Evolutionary conservation across 2,797 vertebrate genomes (phyloP), one percentile per base, ranked within the genome.

Genomic region (Sebastes glaucus): DNA sequence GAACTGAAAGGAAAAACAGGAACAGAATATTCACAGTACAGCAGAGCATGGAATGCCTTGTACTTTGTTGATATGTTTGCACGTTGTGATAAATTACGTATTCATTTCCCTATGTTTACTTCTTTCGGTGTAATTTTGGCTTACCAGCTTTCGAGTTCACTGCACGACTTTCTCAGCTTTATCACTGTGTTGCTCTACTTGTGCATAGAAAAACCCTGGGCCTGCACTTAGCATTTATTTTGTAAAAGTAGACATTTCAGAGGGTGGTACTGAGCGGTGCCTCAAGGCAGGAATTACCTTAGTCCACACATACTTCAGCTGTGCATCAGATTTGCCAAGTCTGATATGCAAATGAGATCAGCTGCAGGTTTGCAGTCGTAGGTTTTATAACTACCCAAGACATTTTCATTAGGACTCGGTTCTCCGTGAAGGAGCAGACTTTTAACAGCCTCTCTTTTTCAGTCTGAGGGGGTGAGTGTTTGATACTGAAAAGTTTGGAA

Each of bases 261-360:
- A 70, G 13, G 63, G 65, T 53, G 80, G 49, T 69, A 49, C 78
- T 68, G 57, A 80, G 32, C 71, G 52, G 33, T 63, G 81, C 85
- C 84, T 88, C 32, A 14, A 81, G 78, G 78, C 77, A 83, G 59
- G 62, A 87, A 71, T 90, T 84, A 85, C 49, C 71, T 78, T 28
- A 72, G 78, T 89, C 84, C 64, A 71, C 73, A 80, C 64, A 53
- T 53, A 63, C 77, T 82, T 78, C 20, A 77, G 81, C 78, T 66
- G 64, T 82, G 60, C 68, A 62, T 84, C 70, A 72, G 74, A 88
- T 86, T 83, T 83, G 77, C 57, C 28, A 33, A 72, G 78, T 73
- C 23, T 63, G 83, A 80, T 83, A 88, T 89, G 83, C 65, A 84
- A 86, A 90, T 77, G 25, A 18, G 32, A 64, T 64, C 67, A 76